phyloP scores from a whole-genome alignment of 2,113 vertebrate genomes.

The Ahaetulla prasina region DNA sequence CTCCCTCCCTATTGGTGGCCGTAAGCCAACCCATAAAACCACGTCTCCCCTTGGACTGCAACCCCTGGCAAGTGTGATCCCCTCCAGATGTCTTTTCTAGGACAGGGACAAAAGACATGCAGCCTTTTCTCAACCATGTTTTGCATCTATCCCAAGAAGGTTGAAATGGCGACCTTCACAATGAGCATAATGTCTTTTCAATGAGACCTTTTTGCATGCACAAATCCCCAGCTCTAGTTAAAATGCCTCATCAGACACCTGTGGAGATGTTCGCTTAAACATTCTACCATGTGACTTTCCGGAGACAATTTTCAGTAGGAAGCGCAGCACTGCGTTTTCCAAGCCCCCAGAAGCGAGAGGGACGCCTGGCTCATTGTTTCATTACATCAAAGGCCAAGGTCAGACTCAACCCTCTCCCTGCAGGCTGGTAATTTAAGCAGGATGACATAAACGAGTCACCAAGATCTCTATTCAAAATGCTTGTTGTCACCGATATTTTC shows the following conservation, averaged over 20 bases:
- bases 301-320: background rate
- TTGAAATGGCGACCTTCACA: background rate
- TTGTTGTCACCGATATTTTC: background rate
- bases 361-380: background rate
- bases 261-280: background rate
- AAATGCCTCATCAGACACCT: background rate
- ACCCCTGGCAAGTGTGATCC: background rate
- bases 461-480: background rate
- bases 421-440: background rate
- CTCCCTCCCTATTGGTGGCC: background rate
- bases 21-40: background rate
- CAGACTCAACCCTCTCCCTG: background rate
- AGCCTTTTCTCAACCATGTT: background rate
- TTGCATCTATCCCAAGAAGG: background rate
- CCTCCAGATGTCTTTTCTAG: background rate
- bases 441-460: background rate
- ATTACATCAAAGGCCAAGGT: background rate
- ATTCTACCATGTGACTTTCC: background rate
- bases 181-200: background rate
- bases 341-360: background rate
- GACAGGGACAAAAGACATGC: background rate
- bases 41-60: background rate
- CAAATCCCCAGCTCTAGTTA: background rate
- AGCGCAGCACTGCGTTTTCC: background rate
- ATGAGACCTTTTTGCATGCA: background rate